phyloP scores from a whole-genome alignment of 2,113 vertebrate species.

The Lophochroa leadbeateri region DNA sequence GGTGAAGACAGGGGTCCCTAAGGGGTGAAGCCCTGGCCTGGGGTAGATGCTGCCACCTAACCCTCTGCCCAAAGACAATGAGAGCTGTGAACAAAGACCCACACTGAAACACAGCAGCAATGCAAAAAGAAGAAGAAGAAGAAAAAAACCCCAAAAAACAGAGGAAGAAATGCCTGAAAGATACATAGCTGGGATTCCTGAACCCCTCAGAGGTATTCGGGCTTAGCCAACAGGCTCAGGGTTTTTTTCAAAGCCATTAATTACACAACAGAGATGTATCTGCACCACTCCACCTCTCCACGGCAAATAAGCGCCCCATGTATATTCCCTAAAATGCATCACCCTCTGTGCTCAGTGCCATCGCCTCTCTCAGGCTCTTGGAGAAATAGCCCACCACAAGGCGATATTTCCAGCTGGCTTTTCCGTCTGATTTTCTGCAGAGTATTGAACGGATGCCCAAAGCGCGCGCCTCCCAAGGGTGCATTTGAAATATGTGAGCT shows the following conservation, averaged over 20 bases:
- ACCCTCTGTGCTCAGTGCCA: not conserved
- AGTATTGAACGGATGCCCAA: not conserved
- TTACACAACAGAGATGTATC: slow-evolving; percentile 65
- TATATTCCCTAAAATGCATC: not conserved
- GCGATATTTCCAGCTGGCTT: not conserved
- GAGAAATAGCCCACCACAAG: not conserved
- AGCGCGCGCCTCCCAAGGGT: not conserved
- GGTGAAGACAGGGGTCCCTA: not conserved
- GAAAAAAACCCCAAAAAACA: not conserved
- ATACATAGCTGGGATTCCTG: slow-evolving; percentile 74
- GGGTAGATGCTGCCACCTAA: not conserved
- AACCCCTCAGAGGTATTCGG: slow-evolving; percentile 67
- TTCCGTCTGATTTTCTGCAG: not conserved
- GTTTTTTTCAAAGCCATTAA: slow-evolving; percentile 53
- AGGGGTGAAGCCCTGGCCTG: not conserved
- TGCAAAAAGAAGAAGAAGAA: not conserved
- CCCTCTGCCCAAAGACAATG: not conserved
- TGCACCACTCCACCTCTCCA: slow-evolving; percentile 33
- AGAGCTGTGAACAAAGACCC: slow-evolving; percentile 15
- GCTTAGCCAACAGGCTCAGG: slow-evolving; percentile 57
- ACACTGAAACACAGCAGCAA: not conserved
- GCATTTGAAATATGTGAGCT: not conserved
- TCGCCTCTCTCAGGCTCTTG: not conserved
- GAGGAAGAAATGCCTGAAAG: slow-evolving; percentile 57
- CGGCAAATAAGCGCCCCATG: not conserved